phyloP scores from a whole-genome alignment of 2,113 vertebrate species.

The Hippocampus abdominalis region DNA sequence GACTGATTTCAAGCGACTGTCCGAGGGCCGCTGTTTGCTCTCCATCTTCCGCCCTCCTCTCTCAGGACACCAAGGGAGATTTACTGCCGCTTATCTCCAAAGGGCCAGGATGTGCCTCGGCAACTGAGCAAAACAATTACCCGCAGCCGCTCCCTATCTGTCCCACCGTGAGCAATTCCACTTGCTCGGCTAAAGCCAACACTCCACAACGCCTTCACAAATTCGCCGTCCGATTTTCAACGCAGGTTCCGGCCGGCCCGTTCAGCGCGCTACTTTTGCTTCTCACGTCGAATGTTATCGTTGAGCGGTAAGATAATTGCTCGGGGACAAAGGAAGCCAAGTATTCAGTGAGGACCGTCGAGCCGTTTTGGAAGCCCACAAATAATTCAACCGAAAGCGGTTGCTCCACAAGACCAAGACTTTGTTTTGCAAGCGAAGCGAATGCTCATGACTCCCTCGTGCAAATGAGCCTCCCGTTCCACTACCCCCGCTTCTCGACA shows the following conservation, averaged over 20 bases:
- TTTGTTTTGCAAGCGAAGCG: background rate
- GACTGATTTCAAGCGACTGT: conserved; percentile 64
- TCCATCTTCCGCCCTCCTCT: conserved; percentile 59
- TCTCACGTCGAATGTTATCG: background rate
- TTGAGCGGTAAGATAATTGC: background rate
- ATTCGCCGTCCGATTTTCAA: conserved; percentile 6
- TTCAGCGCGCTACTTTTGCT: conserved; percentile 2
- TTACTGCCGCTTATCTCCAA: conserved; percentile 73
- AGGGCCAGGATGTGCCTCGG: conserved; percentile 68
- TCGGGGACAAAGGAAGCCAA: background rate
- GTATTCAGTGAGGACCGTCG: background rate
- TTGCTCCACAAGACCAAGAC: background rate
- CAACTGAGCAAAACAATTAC: conserved; percentile 70
- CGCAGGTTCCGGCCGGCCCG: background rate
- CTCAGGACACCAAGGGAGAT: conserved; percentile 68
- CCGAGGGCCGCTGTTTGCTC: conserved; percentile 61
- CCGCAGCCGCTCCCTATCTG: conserved; percentile 65
- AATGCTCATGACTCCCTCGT: background rate
- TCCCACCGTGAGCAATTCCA: conserved; percentile 53
- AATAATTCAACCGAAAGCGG: background rate
- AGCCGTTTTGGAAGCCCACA: background rate
- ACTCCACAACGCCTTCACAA: conserved; percentile 19
- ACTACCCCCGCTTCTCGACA: too few species aligned
- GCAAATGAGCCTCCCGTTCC: too few species aligned
- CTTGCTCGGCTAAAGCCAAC: conserved; percentile 26